Evolutionary conservation across 2,113 vertebrate species (phyloP).

Genomic region (Neoarius graeffei): DNA sequence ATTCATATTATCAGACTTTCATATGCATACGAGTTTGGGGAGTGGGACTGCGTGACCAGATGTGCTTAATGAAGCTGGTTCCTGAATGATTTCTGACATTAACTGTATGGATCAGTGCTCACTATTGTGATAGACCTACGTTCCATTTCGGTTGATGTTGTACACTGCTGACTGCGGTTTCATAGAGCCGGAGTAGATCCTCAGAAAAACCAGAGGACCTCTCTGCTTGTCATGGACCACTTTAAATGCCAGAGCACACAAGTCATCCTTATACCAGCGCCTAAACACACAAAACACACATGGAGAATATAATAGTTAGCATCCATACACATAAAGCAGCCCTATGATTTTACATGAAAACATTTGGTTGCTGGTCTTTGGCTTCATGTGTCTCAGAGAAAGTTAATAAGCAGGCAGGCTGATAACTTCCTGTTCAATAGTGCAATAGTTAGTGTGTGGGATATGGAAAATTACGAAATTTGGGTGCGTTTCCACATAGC

Average conservation of each 20-base stretch:
- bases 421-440: background rate
- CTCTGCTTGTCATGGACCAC: slow-evolving; percentile 95
- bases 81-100: background rate
- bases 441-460: background rate
- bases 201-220: slow-evolving; percentile 90
- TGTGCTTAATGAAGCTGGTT: background rate
- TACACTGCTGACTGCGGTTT: slow-evolving; percentile 86
- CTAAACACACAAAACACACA: slow-evolving; percentile 64
- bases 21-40: background rate
- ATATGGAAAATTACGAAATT: background rate
- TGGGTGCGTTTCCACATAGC: background rate
- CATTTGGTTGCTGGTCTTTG: background rate
- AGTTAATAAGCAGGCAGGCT: background rate
- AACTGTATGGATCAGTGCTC: background rate
- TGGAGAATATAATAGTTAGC: too few relatives aligned
- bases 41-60: background rate
- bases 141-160: slow-evolving; percentile 90
- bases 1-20: background rate
- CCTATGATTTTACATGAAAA: background rate
- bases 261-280: slow-evolving; percentile 86
- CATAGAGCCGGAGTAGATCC: slow-evolving; percentile 90
- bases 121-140: slow-evolving; percentile 70
- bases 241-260: slow-evolving; percentile 95
- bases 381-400: background rate
- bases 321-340: background rate